Percentiles rank a stretch among this genome's conserved stretches.
phyloP scores from a whole-genome alignment of 2,888 invertebrate species.

The Drosophila robusta region DNA sequence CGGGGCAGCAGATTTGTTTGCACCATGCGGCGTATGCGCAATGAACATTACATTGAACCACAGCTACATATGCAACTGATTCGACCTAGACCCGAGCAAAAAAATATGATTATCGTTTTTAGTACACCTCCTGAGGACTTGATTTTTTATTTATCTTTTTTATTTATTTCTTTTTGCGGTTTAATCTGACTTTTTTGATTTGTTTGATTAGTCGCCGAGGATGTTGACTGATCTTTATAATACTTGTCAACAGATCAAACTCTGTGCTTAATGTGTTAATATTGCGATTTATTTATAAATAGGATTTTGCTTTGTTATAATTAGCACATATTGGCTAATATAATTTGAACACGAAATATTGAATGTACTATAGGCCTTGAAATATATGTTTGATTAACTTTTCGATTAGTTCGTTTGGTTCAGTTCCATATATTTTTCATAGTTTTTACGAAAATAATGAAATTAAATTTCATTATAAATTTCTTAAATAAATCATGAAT shows the following conservation, averaged over 20 bases:
- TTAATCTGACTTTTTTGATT: constrained; percentile 16
- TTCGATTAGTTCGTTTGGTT: not conserved
- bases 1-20: constrained; percentile 21
- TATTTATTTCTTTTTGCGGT: not conserved
- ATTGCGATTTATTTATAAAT: not conserved
- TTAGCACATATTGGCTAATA: not conserved
- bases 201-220: not conserved
- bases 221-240: not conserved
- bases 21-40: constrained; percentile 43
- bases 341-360: not conserved
- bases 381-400: not conserved
- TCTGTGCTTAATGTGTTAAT: constrained; percentile 5
- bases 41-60: constrained; percentile 42
- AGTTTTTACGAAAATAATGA: no score
- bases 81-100: constrained; percentile 4
- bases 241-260: not conserved
- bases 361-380: not conserved
- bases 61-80: constrained; percentile 7
- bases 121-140: not conserved
- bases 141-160: not conserved
- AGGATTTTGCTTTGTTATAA: not conserved
- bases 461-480: no score
- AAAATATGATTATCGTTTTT: not conserved
- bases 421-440: no score
- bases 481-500: no score